Conservation (phyloP, 1,140 invertebrate species). For the Carposina sasakii region DNA sequence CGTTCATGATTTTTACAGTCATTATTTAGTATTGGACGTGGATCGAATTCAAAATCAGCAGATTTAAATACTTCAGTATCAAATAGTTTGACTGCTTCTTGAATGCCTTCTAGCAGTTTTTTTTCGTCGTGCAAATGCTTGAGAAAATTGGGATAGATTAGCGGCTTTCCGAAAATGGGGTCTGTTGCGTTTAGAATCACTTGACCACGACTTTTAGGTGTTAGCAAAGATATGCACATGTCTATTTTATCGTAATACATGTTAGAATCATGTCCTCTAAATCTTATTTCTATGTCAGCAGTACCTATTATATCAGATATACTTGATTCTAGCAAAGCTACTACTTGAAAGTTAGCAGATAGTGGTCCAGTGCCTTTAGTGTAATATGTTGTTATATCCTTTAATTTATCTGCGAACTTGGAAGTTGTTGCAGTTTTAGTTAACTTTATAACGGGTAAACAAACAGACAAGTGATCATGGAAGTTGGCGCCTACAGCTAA, state of each 20-base stretch:
- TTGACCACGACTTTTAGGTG: slow-evolving; percentile 81
- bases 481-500: slow-evolving; percentile 85
- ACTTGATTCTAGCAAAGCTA: slow-evolving; percentile 76
- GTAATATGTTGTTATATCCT: slow-evolving; percentile 71
- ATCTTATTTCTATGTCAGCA: slow-evolving; percentile 73
- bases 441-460: slow-evolving; percentile 73
- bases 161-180: slow-evolving; percentile 79
- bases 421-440: slow-evolving; percentile 70
- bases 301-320: slow-evolving; percentile 72
- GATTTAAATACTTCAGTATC: slow-evolving; percentile 70
- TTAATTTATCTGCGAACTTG: slow-evolving; percentile 67
- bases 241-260: slow-evolving; percentile 75
- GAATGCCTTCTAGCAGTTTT: slow-evolving; percentile 79
- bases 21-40: slow-evolving; percentile 57
- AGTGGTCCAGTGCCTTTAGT: slow-evolving; percentile 70
- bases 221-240: slow-evolving; percentile 78
- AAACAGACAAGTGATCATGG: slow-evolving; percentile 75
- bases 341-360: slow-evolving; percentile 75
- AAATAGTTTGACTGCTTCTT: slow-evolving; percentile 69
- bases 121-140: slow-evolving; percentile 81
- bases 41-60: slow-evolving; percentile 62
- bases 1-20: slow-evolving; percentile 73
- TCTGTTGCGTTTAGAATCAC: slow-evolving; percentile 79
- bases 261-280: slow-evolving; percentile 74
- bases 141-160: slow-evolving; percentile 88